phyloP scores from a whole-genome alignment of 2,113 vertebrate species.

The Pycnonotus jocosus region DNA sequence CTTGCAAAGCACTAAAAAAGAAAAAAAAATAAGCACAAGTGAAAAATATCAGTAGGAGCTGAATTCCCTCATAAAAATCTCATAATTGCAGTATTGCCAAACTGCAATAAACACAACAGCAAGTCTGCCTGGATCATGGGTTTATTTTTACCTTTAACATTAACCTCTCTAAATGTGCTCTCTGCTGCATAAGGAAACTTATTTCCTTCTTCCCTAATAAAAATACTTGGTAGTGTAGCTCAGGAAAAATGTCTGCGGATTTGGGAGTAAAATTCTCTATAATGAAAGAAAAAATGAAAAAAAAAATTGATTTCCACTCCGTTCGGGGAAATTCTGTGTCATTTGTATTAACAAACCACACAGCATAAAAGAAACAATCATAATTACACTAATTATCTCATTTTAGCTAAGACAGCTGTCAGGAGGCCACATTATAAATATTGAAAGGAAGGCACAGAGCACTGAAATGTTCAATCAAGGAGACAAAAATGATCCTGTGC shows the following conservation, averaged over 20 bases:
- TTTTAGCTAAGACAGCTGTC: background rate
- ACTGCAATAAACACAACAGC: background rate
- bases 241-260: background rate
- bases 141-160: background rate
- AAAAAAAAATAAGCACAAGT: background rate
- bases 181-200: background rate
- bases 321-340: background rate
- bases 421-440: background rate
- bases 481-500: background rate
- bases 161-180: background rate
- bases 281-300: background rate
- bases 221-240: fast-evolving
- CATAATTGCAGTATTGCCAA: background rate
- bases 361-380: background rate
- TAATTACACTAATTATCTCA: background rate
- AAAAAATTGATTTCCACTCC: background rate
- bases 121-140: background rate
- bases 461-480: background rate
- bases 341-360: background rate
- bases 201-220: background rate
- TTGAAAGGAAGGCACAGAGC: background rate
- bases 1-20: background rate
- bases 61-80: fast-evolving
- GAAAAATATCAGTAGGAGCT: background rate
- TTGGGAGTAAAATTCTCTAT: background rate